phyloP scores from a whole-genome alignment of 2,888 invertebrate species.

The Camptogramma bilineatum region DNA sequence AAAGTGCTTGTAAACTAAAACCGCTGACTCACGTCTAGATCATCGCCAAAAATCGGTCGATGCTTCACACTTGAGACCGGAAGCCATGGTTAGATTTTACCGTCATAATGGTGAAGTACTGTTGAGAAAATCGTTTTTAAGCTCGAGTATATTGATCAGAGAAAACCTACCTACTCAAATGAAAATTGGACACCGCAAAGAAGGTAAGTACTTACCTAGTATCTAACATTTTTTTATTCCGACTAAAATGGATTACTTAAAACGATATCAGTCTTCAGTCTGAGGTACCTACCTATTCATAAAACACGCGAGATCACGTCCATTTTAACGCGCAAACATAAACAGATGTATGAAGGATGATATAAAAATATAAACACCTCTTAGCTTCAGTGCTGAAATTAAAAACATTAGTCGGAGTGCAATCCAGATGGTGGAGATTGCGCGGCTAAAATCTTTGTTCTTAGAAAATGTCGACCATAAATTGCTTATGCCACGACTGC shows the following conservation, averaged over 20 bases:
- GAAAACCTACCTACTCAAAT: not conserved
- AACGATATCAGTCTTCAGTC: conserved; percentile 1
- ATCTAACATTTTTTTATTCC: too few relatives aligned
- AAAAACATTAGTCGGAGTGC: conserved; percentile 42
- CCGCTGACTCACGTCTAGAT: conserved; percentile 46
- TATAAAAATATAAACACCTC: conserved; percentile 47
- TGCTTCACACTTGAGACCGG: conserved; percentile 23
- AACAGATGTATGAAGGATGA: conserved; percentile 43
- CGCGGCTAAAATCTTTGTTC: not conserved
- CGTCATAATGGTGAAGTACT: conserved; percentile 10
- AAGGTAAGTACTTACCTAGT: too few relatives aligned
- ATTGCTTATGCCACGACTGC: too few relatives aligned
- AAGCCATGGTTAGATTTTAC: conserved; percentile 4
- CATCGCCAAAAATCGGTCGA: conserved; percentile 36
- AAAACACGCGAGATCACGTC: conserved; percentile 36
- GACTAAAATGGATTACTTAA: too few relatives aligned
- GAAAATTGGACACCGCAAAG: too few relatives aligned
- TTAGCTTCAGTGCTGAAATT: conserved; percentile 44
- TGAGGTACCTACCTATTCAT: too few relatives aligned
- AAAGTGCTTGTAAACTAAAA: conserved; percentile 47
- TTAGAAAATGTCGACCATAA: not conserved
- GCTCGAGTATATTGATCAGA: not conserved
- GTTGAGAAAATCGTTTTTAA: not conserved
- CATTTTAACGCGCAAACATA: conserved; percentile 39
- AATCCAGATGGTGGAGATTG: conserved; percentile 32